Conservation (phyloP, 2,888 invertebrate genomes). For the Heliconius hortense region DNA sequence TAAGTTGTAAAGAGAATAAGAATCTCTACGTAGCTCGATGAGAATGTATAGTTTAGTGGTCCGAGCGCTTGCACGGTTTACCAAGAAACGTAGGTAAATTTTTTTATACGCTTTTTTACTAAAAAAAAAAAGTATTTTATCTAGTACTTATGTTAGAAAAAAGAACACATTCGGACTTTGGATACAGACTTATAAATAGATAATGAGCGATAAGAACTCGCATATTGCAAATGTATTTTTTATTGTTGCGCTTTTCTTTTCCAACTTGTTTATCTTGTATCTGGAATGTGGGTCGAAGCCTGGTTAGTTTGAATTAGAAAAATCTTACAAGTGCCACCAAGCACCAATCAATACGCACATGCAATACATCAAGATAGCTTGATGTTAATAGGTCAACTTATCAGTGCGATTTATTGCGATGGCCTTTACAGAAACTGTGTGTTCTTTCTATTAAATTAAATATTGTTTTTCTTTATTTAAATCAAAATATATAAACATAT, state of each 20-base stretch:
- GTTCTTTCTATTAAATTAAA: slow-evolving; percentile 12
- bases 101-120: neutral
- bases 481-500: neutral
- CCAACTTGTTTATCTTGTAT: neutral
- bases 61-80: no score
- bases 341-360: slow-evolving; percentile 9
- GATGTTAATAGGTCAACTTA: slow-evolving; percentile 27
- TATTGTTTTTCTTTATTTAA: neutral
- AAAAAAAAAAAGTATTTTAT: neutral
- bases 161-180: neutral
- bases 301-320: slow-evolving; percentile 17
- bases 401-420: slow-evolving; percentile 7
- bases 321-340: slow-evolving; percentile 19
- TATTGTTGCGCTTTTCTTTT: slow-evolving; percentile 15
- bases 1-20: no score
- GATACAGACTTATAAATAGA: slow-evolving; percentile 18
- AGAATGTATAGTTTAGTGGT: no score
- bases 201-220: neutral
- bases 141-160: neutral
- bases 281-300: slow-evolving; percentile 2
- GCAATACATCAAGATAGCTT: slow-evolving; percentile 26
- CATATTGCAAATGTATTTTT: slow-evolving; percentile 6
- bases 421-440: neutral
- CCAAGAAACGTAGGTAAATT: neutral
- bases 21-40: no score